phyloP scores from a whole-genome alignment of 2,888 invertebrate genomes.

The Epirrhoe tristata region DNA sequence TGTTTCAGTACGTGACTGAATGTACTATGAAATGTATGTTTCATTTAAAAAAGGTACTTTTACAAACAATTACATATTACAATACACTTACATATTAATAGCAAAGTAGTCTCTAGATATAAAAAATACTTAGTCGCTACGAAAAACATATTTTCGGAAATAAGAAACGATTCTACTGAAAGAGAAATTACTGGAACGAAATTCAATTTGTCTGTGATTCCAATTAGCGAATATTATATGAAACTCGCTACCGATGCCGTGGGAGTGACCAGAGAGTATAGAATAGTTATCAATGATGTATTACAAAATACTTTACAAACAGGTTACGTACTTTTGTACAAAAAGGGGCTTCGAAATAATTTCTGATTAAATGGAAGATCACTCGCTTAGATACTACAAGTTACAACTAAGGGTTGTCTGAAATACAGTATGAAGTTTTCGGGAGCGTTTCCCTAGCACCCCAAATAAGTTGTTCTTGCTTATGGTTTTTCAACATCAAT shows the following conservation, averaged over 20 bases:
- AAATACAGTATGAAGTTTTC: no score
- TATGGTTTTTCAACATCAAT: slow-evolving; percentile 5
- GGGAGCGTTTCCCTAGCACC: no score
- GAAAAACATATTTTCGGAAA: slow-evolving; percentile 3
- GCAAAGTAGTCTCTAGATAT: no score
- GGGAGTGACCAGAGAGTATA: slow-evolving; percentile 20
- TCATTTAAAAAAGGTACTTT: no score
- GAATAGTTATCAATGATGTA: slow-evolving; percentile 1
- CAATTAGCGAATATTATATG: slow-evolving; percentile 33
- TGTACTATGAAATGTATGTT: no score
- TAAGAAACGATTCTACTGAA: slow-evolving; percentile 11
- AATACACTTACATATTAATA: no score
- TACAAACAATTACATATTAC: no score
- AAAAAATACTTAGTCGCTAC: no score
- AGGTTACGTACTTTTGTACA: slow-evolving; percentile 2
- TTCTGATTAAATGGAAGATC: slow-evolving; percentile 11
- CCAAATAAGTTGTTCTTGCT: neutral
- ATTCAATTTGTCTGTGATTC: slow-evolving; percentile 26
- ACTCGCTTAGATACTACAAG: neutral
- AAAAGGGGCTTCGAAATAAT: slow-evolving; percentile 9
- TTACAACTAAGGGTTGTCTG: no score
- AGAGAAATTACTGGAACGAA: slow-evolving; percentile 17
- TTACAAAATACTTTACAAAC: neutral
- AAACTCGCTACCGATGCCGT: slow-evolving; percentile 30
- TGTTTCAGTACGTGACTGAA: no score